A percentile compares a stretch with the other conserved stretches of the same genome.
These are phyloP conservation scores for Pollenia griseotomentosa DNA, from an alignment of 2,888 invertebrate species.

Conservation along the genomic window DNA sequence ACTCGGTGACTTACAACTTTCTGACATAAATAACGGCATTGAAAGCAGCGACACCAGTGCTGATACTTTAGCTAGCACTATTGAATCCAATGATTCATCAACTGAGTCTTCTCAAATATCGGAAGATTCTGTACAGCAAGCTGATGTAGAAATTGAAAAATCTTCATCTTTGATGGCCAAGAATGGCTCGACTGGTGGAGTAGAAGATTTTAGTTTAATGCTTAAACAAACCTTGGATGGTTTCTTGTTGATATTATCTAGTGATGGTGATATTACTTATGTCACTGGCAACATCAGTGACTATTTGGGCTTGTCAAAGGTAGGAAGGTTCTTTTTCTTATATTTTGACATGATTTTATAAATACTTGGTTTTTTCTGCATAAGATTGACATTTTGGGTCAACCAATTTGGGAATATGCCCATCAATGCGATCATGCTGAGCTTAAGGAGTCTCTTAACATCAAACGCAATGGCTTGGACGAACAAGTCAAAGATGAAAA, in stretches of 20 bases:
- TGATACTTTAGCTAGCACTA: conserved; percentile 70
- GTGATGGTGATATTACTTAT: conserved; percentile 96
- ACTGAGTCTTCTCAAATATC: conserved; percentile 39
- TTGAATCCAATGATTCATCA: conserved; percentile 53
- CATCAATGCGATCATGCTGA: conserved; percentile 98
- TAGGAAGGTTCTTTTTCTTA: conserved; percentile 81
- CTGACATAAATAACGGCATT: conserved; percentile 8
- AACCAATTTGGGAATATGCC: conserved; percentile 96
- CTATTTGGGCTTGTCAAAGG: conserved; percentile 96
- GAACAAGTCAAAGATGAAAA: conserved; percentile 82
- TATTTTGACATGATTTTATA: background rate
- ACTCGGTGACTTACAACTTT: conserved; percentile 71
- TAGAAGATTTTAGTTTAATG: conserved; percentile 74
- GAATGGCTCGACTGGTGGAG: conserved; percentile 73
- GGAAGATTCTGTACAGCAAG: conserved; percentile 32
- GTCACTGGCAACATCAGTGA: conserved; percentile 96
- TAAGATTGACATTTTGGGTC: conserved; percentile 98
- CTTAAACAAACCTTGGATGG: conserved; percentile 92
- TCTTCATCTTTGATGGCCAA: conserved; percentile 1
- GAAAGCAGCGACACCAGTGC: conserved; percentile 19
- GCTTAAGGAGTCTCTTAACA: conserved; percentile 87
- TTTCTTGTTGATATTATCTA: conserved; percentile 93
- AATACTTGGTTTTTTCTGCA: conserved; percentile 75
- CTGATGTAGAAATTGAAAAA: conserved; percentile 16
- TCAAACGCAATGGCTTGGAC: conserved; percentile 80